phyloP scores from a whole-genome alignment of 2,888 invertebrate species.

The Heterodera filipjevi region DNA sequence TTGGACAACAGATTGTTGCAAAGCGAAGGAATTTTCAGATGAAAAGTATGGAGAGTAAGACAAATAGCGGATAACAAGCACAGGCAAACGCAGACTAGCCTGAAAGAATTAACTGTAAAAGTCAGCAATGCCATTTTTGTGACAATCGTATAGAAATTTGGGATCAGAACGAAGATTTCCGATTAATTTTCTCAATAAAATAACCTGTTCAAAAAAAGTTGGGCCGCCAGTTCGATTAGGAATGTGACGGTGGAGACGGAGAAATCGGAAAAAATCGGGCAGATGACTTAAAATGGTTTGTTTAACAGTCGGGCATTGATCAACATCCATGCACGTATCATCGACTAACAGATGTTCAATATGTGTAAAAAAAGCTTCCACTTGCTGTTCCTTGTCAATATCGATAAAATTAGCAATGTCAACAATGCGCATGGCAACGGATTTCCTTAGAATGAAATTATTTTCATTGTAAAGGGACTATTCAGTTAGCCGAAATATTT shows the following conservation, averaged over 20 bases:
- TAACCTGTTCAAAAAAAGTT: neutral
- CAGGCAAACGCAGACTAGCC: conserved; percentile 9
- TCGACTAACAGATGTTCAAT: neutral
- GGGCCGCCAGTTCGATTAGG: neutral
- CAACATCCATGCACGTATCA: neutral
- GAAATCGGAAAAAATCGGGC: conserved; percentile 1
- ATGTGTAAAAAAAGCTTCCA: neutral
- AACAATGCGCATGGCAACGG: neutral
- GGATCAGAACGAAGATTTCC: too few species aligned
- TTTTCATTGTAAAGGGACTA: too few species aligned
- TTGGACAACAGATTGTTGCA: neutral
- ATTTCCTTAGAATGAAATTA: too few species aligned
- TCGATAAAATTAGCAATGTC: neutral
- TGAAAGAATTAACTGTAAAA: neutral
- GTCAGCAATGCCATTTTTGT: neutral
- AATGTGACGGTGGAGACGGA: neutral
- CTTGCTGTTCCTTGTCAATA: neutral
- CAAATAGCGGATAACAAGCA: neutral
- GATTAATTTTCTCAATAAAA: too few species aligned
- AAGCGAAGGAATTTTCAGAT: neutral
- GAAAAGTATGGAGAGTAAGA: neutral
- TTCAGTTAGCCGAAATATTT: too few species aligned
- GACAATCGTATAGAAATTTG: too few species aligned
- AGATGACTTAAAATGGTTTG: neutral
- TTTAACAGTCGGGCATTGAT: neutral